Conservation (phyloP, 2,888 invertebrate genomes). For the Muscina levida region DNA sequence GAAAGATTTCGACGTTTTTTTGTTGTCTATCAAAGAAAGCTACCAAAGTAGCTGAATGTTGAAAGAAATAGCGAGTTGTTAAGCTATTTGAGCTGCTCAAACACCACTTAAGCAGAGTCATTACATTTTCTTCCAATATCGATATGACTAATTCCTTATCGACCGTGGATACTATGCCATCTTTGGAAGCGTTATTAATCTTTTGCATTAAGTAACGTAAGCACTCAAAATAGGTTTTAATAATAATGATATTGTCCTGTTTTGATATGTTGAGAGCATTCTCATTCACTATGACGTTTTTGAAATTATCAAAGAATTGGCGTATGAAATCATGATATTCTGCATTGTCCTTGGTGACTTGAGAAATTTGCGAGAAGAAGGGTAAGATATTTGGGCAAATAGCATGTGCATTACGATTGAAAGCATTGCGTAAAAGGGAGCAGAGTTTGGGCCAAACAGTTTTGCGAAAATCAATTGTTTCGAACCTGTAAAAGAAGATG, state of each 20-base stretch:
- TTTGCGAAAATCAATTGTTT: conserved; percentile 86
- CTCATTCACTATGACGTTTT: conserved; percentile 83
- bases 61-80: conserved; percentile 80
- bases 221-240: conserved; percentile 87
- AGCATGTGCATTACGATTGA: conserved; percentile 87
- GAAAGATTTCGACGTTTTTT: conserved; percentile 70
- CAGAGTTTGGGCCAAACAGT: conserved; percentile 87
- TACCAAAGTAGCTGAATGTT: conserved; percentile 81
- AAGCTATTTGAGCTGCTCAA: conserved; percentile 77
- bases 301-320: conserved; percentile 86
- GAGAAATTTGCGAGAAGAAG: conserved; percentile 84
- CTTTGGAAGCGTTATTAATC: conserved; percentile 76
- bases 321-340: conserved; percentile 82
- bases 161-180: conserved; percentile 6
- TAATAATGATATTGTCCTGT: conserved; percentile 85
- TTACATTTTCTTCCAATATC: conserved; percentile 72
- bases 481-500: conserved; percentile 71
- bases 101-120: conserved; percentile 80
- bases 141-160: conserved; percentile 65
- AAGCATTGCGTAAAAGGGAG: conserved; percentile 85
- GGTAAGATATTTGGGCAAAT: conserved; percentile 89
- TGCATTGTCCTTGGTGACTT: conserved; percentile 68
- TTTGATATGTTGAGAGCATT: conserved; percentile 73
- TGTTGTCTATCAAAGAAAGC: conserved; percentile 82
- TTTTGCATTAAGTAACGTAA: conserved; percentile 83